Conservation (phyloP, 2,113 vertebrate genomes). For the Aldabrachelys gigantea region DNA sequence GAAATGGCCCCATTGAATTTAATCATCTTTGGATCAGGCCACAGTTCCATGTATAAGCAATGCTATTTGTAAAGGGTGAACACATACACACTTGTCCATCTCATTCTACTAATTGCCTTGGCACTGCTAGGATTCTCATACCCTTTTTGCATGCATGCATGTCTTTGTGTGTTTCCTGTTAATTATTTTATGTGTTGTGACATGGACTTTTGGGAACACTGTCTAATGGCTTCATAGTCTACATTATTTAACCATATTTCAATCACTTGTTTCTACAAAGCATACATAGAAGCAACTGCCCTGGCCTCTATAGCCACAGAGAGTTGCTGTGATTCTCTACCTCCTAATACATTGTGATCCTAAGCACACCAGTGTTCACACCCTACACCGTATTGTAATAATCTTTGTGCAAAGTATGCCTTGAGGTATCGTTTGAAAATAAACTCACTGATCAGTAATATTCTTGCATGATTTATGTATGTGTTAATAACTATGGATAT, state of each 20-base stretch:
- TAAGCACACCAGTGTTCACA: not conserved
- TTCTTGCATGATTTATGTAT: no score
- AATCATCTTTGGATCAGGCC: not conserved
- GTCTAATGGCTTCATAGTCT: not conserved
- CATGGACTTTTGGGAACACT: not conserved
- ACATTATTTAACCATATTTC: fast-evolving
- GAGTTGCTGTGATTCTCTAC: no score
- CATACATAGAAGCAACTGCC: not conserved
- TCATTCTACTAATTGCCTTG: not conserved
- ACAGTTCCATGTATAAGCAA: no score
- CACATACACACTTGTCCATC: not conserved
- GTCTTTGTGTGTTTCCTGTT: not conserved
- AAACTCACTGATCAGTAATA: not conserved
- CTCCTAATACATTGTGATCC: not conserved
- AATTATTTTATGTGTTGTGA: not conserved
- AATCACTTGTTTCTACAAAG: not conserved
- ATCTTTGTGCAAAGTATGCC: not conserved
- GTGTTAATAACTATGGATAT: no score
- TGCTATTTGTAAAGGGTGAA: not conserved
- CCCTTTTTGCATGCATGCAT: not conserved
- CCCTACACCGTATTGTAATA: not conserved
- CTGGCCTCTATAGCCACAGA: not conserved
- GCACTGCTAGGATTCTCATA: not conserved
- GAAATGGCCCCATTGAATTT: not conserved
- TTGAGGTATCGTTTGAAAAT: not conserved